A percentile compares a stretch with the other conserved stretches of the same genome.
These are phyloP conservation scores for Calameuta pallipes DNA, from an alignment of 2,888 invertebrate genomes.

Conservation along the genomic window DNA sequence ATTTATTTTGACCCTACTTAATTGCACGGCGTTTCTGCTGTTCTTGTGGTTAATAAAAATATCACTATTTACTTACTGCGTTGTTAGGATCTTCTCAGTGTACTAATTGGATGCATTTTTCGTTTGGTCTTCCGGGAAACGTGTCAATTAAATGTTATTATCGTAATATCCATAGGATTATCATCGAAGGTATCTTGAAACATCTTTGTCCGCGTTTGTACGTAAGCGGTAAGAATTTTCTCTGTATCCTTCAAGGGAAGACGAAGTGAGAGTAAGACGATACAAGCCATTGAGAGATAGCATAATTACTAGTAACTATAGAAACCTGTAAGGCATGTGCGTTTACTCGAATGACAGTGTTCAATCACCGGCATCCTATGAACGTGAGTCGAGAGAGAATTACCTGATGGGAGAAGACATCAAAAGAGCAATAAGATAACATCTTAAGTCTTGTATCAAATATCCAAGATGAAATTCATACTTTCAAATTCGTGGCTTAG, in stretches of 20 bases:
- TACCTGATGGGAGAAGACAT: not conserved
- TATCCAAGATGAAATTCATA: not conserved
- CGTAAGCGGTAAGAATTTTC: not conserved
- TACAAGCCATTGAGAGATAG: slow-evolving; percentile 51
- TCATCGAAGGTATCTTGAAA: not conserved
- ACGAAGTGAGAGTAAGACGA: slow-evolving; percentile 46
- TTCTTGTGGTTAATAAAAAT: not conserved
- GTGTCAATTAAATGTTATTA: not conserved
- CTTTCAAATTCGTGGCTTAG: not conserved
- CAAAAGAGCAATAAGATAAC: not conserved
- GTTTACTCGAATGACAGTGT: slow-evolving; percentile 46
- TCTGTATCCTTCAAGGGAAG: slow-evolving; percentile 13
- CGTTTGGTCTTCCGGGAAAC: not conserved
- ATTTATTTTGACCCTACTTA: not conserved
- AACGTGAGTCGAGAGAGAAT: slow-evolving; percentile 3
- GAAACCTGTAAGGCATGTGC: slow-evolving; percentile 49
- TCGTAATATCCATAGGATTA: not conserved
- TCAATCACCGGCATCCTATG: slow-evolving; percentile 49
- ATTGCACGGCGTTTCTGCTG: not conserved
- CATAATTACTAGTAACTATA: slow-evolving; percentile 50
- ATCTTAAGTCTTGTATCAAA: not conserved
- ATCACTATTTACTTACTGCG: not conserved
- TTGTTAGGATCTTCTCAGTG: not conserved
- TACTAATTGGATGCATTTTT: not conserved
- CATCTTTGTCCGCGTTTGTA: not conserved